phyloP scores from a whole-genome alignment of 2,113 vertebrate genomes.

The Hirundichthys speculiger region DNA sequence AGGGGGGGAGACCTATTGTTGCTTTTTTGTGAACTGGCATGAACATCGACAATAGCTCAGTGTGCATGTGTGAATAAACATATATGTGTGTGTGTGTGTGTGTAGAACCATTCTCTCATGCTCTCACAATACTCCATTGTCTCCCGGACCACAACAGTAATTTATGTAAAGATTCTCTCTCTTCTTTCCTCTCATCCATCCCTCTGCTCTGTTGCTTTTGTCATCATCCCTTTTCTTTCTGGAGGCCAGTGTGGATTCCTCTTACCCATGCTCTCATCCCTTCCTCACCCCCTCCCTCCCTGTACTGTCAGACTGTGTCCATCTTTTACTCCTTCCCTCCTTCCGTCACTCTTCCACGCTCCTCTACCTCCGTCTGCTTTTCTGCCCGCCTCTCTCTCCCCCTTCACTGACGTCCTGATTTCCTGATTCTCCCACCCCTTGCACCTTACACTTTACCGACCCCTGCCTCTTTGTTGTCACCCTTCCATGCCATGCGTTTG shows the following conservation, averaged over 20 bases:
- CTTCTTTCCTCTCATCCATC: slow-evolving; percentile 61
- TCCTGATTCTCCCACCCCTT: slow-evolving; percentile 52
- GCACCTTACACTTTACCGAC: slow-evolving; percentile 42
- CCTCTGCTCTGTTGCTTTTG: slow-evolving; percentile 60
- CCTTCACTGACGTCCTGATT: slow-evolving; percentile 31
- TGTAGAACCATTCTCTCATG: slow-evolving; percentile 57
- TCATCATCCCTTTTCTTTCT: slow-evolving; percentile 52
- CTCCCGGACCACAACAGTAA: slow-evolving; percentile 71
- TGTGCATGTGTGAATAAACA: slow-evolving; percentile 47
- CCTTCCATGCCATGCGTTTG: slow-evolving; percentile 43
- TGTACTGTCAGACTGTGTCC: slow-evolving; percentile 59
- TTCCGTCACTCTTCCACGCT: slow-evolving; percentile 56
- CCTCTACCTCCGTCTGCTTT: slow-evolving; percentile 44
- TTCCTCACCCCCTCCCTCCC: slow-evolving; percentile 14
- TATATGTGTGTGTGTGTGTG: slow-evolving; percentile 50
- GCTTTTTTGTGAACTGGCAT: slow-evolving; percentile 67
- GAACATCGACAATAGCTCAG: slow-evolving; percentile 67
- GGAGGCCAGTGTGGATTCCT: slow-evolving; percentile 50
- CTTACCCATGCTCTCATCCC: slow-evolving; percentile 22
- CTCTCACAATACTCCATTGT: slow-evolving; percentile 81
- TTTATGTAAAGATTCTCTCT: slow-evolving; percentile 83
- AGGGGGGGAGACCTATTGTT: slow-evolving; percentile 63
- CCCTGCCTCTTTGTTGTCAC: slow-evolving; percentile 50
- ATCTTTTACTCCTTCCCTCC: slow-evolving; percentile 52
- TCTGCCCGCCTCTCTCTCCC: background rate